Percentiles rank a stretch among this genome's conserved stretches.
These are phyloP conservation scores for Crotophaga sulcirostris DNA, from an alignment of 2,113 vertebrate genomes.

Conservation along the genomic window DNA sequence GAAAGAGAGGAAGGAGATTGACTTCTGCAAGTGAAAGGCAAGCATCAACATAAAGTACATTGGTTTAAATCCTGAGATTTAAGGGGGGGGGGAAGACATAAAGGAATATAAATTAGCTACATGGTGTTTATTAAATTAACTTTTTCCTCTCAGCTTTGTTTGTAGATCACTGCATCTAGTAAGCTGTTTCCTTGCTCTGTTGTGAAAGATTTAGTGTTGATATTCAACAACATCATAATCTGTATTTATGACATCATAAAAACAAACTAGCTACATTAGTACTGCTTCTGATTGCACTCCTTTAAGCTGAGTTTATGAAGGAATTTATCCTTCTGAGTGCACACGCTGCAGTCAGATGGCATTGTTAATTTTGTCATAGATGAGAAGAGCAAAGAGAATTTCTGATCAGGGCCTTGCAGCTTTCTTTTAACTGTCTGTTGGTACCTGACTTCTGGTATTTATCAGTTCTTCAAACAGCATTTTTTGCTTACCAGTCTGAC, in stretches of 20 bases:
- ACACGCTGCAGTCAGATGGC: neutral
- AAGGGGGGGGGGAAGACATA: neutral
- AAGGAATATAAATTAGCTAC: neutral
- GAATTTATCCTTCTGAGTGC: conserved; percentile 24
- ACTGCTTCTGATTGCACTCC: neutral
- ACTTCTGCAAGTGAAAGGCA: neutral
- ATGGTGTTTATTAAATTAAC: neutral
- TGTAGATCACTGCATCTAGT: neutral
- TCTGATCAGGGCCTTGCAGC: neutral
- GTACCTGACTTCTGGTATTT: neutral
- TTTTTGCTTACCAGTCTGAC: conserved; percentile 1
- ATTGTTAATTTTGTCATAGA: conserved; percentile 33
- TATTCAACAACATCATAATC: neutral
- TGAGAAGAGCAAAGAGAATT: conserved; percentile 49
- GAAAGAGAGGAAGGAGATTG: neutral
- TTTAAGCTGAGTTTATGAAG: conserved; percentile 22
- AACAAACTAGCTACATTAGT: conserved; percentile 29
- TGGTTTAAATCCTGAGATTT: neutral
- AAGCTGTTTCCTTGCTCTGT: neutral
- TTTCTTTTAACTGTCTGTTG: conserved; percentile 28
- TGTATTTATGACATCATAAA: conserved; percentile 56
- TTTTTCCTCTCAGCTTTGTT: neutral
- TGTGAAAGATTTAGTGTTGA: neutral
- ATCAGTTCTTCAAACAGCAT: conserved; percentile 22
- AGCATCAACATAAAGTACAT: neutral